Conservation (phyloP, 2,113 vertebrate genomes). For the Apteryx mantelli region DNA sequence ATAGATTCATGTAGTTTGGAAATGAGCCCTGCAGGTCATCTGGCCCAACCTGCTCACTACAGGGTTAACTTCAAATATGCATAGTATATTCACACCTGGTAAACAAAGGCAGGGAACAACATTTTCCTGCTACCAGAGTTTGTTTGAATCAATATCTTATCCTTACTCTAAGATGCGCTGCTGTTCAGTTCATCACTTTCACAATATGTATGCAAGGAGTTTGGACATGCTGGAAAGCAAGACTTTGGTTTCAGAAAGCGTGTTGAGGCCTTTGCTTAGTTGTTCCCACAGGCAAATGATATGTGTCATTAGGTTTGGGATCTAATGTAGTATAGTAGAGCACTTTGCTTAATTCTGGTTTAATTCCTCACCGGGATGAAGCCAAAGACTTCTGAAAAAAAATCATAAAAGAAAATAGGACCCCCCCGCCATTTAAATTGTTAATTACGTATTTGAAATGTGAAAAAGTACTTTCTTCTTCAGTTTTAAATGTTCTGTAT, state of each 20-base stretch:
- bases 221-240: neutral
- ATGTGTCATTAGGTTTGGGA: no score
- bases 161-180: neutral
- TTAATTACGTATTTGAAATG: neutral
- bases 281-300: no score
- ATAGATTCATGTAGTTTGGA: neutral
- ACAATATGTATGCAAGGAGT: neutral
- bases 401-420: neutral
- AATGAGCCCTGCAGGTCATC: neutral
- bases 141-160: neutral
- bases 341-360: neutral
- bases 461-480: neutral
- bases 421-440: rapidly evolving
- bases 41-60: neutral
- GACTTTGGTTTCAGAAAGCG: neutral
- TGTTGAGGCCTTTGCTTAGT: neutral
- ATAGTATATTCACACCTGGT: neutral
- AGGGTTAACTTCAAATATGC: neutral
- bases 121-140: neutral
- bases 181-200: neutral
- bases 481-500: neutral
- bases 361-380: neutral
- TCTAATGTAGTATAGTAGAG: no score
- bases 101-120: neutral
- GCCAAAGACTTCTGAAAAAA: neutral